A percentile compares a stretch with the other conserved stretches of the same genome.
Conservation (phyloP, 2,113 vertebrate genomes). For the Elanoides forficatus region DNA sequence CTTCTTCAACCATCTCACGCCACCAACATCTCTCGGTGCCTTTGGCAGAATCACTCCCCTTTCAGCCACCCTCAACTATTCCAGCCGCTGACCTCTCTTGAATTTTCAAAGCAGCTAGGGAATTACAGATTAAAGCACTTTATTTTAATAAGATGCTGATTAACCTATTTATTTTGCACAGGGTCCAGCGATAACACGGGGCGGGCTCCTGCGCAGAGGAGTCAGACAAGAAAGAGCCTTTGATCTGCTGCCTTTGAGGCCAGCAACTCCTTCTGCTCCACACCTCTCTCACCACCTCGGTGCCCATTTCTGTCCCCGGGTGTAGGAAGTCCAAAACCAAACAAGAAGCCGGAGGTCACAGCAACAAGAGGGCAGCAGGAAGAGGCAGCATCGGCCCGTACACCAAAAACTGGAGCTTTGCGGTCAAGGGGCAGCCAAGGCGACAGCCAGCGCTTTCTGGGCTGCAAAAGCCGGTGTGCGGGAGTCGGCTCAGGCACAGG, state of each 20-base stretch:
- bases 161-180: conserved; percentile 46
- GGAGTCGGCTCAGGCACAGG: neutral
- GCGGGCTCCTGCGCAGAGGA: neutral
- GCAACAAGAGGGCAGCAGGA: neutral
- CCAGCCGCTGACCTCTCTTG: neutral
- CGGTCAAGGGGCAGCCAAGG: neutral
- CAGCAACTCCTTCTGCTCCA: neutral
- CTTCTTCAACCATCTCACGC: neutral
- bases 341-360: neutral
- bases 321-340: conserved; percentile 11
- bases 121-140: conserved; percentile 30
- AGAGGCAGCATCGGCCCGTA: neutral
- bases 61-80: neutral
- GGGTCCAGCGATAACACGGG: neutral
- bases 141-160: conserved; percentile 35
- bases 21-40: accelerated
- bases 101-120: neutral
- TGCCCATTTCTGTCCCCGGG: neutral
- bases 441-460: neutral
- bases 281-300: neutral
- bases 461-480: neutral
- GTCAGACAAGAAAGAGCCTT: conserved; percentile 26
- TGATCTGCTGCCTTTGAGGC: conserved; percentile 20
- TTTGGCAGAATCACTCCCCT: neutral
- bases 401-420: neutral